phyloP scores from a whole-genome alignment of 2,797 vertebrate genomes.

The Phataginus tetradactyla region DNA sequence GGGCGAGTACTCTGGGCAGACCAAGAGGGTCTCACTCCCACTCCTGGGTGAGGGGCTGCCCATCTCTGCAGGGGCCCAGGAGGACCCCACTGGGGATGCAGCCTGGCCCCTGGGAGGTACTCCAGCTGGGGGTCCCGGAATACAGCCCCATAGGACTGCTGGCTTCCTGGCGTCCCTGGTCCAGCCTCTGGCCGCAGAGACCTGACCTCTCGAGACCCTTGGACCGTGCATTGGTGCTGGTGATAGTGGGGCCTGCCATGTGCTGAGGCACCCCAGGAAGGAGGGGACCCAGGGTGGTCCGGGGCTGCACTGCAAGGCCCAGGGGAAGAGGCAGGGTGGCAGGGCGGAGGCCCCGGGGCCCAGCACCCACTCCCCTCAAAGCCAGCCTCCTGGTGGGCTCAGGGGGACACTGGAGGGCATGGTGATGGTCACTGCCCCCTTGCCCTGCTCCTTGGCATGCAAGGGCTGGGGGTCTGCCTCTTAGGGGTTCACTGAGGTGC shows the following conservation, averaged over 20 bases:
- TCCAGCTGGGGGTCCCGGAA: neutral
- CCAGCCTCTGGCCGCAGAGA: neutral
- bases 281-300: neutral
- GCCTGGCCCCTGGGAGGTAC: neutral
- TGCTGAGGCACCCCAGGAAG: neutral
- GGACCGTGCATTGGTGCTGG: no score
- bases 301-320: neutral
- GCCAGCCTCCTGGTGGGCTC: conserved; percentile 11
- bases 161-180: no score
- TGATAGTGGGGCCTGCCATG: neutral
- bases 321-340: accelerated
- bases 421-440: neutral
- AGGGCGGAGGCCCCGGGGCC: neutral
- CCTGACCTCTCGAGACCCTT: neutral
- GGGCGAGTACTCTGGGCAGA: neutral
- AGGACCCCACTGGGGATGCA: neutral
- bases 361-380: neutral
- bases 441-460: neutral
- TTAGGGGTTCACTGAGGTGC: conserved; percentile 70
- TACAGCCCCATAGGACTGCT: accelerated
- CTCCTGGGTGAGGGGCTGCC: neutral
- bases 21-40: neutral
- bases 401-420: no score
- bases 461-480: conserved; percentile 53
- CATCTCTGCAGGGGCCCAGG: neutral